phyloP scores from a whole-genome alignment of 2,797 vertebrate genomes.

The Phoxinus dragarum region DNA sequence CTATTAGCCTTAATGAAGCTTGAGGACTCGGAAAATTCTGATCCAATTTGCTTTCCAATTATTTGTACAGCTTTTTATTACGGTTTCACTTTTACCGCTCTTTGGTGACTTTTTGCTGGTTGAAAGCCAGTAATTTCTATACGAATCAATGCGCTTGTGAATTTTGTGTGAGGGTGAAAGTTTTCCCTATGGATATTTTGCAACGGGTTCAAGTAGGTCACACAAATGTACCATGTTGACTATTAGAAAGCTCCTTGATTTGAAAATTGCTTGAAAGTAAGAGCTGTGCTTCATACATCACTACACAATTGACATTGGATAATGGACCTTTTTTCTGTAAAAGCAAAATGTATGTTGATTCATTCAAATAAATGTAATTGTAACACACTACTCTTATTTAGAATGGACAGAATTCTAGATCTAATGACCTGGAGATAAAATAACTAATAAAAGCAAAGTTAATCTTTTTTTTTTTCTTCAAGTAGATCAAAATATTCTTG shows the following conservation, averaged over 20 bases:
- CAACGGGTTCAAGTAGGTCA: background rate
- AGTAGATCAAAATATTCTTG: background rate
- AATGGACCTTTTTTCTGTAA: background rate
- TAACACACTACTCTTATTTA: background rate
- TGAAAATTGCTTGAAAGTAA: background rate
- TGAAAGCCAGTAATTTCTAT: background rate
- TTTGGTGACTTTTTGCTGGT: background rate
- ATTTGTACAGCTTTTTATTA: background rate
- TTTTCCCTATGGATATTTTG: background rate
- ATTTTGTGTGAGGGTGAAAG: background rate
- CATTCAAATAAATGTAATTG: background rate
- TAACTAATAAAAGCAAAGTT: background rate
- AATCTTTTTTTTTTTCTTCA: background rate
- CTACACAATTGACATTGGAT: background rate
- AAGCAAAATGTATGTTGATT: background rate
- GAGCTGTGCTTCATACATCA: background rate
- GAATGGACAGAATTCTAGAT: background rate
- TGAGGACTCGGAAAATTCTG: background rate
- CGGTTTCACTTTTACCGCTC: background rate
- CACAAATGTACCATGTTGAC: background rate
- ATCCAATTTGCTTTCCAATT: background rate
- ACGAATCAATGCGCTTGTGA: background rate
- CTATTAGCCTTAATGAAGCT: background rate
- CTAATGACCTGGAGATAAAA: background rate
- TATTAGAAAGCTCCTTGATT: background rate